These are phyloP conservation scores for Euleptes europaea DNA, from an alignment of 2,113 vertebrate genomes.

Conservation along the genomic window DNA sequence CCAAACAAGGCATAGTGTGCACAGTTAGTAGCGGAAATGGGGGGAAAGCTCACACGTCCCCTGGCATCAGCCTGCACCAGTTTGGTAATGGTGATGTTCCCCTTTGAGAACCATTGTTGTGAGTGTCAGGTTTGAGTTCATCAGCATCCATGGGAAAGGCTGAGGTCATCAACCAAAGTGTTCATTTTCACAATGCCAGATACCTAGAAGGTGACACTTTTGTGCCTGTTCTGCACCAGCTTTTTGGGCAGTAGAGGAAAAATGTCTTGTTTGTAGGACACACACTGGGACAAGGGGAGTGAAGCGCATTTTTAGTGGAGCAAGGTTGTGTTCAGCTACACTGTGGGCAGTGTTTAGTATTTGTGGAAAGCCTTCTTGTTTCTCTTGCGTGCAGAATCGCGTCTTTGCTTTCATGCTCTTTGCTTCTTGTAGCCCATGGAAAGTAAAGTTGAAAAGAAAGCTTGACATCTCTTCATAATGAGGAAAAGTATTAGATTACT, in stretches of 20 bases:
- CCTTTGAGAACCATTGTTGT: background rate
- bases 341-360: background rate
- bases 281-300: background rate
- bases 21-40: background rate
- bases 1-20: background rate
- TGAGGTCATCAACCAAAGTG: accelerated
- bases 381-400: constrained; percentile 13
- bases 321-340: background rate
- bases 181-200: accelerated
- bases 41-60: background rate
- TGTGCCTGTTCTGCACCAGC: background rate
- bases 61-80: background rate
- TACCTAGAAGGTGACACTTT: background rate
- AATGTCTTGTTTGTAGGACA: background rate
- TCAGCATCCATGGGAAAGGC: background rate
- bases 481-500: constrained; percentile 24
- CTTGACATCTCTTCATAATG: constrained; percentile 23
- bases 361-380: background rate
- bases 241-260: background rate
- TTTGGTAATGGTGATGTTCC: background rate
- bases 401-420: background rate
- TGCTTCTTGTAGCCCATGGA: background rate
- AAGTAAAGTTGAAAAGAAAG: constrained; percentile 26
- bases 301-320: background rate
- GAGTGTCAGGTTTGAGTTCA: background rate